A percentile compares a stretch with the other conserved stretches of the same genome.
Conservation (phyloP, 2,113 vertebrate genomes). For the Melanotaenia duboulayi region DNA sequence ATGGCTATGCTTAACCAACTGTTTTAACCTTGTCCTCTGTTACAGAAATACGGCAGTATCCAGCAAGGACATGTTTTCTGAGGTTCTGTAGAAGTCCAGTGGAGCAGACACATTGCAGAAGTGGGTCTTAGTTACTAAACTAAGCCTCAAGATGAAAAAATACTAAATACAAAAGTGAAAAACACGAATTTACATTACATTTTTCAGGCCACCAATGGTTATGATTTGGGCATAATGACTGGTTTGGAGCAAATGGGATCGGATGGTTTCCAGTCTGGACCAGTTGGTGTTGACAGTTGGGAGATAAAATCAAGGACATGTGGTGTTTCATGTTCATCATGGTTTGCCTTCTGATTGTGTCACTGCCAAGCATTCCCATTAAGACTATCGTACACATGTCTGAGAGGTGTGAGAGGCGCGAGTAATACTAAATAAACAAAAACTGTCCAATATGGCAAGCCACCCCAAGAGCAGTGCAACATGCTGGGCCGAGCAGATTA, state of each 20-base stretch:
- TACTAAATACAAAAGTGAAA: background rate
- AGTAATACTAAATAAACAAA: slow-evolving; percentile 40
- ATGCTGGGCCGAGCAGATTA: slow-evolving; percentile 5
- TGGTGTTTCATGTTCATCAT: slow-evolving; percentile 59
- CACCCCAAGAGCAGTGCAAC: slow-evolving; percentile 19
- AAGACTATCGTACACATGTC: slow-evolving; percentile 47
- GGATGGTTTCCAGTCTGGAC: slow-evolving; percentile 30
- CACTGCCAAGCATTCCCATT: slow-evolving; percentile 50
- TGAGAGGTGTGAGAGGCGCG: slow-evolving; percentile 45
- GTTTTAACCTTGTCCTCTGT: slow-evolving; percentile 30
- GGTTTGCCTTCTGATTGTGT: slow-evolving; percentile 49
- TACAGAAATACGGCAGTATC: slow-evolving; percentile 5
- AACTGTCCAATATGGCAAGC: slow-evolving; percentile 4
- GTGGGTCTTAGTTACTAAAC: too few relatives aligned
- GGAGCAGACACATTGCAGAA: background rate
- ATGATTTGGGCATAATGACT: slow-evolving; percentile 32
- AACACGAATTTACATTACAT: slow-evolving; percentile 7
- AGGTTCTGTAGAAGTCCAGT: slow-evolving; percentile 9
- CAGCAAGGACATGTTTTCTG: background rate
- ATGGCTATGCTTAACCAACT: slow-evolving; percentile 18
- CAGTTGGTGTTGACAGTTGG: slow-evolving; percentile 60
- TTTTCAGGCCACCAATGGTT: slow-evolving; percentile 19
- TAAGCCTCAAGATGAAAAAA: background rate
- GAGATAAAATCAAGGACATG: slow-evolving; percentile 62
- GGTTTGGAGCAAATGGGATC: slow-evolving; percentile 39